Base-by-base conservation (phyloP, 1,140 invertebrate genomes). In the Platorchestia sp. region DNA sequence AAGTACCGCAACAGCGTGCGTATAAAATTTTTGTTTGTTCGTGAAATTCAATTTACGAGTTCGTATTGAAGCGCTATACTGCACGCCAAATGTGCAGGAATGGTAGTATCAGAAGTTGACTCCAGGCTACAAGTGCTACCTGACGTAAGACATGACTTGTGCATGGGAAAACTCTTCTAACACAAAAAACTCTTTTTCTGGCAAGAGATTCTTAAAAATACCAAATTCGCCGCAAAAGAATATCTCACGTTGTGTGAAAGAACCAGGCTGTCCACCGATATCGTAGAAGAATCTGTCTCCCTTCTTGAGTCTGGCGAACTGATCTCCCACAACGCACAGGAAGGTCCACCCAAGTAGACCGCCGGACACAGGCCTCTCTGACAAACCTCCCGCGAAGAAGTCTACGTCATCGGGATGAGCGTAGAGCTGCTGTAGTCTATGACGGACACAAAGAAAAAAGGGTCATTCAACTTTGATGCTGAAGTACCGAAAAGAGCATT, bases 261-360 rank as follows among this genome's bases (percentile, higher is more conserved):
- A 97, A 86, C 97, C 97, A 3, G 97, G 97, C 96, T 98, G 97
- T 86, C 97, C 97, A n/a, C 97, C 97, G 95, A 97, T 97, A 95
- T 98, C 98, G 96, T 98, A 99, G 97, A 98, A 99, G 96, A 98
- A 99, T 95, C 98, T 97, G 97, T 99, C 98, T 40, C 98, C 98
- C 45, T 97, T 97, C 97, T 98, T 98, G 7, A 98, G 97, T 95
- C 97, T 96, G 0, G 98, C 97, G 97, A 99, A 99, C 97, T 99
- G 99, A 96, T 98, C 98, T 7, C 98, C 98, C n/a, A 99, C 98
- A 45, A 99, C 98, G 96, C 98, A 99, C 27, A 98, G 98, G 96
- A 99, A 99, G 0, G 98, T 99, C 0, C 98, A 98, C 22, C 99
- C 99, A 1, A 99, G 97, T 42, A 98, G 96, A 0, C 98, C 98